These are phyloP conservation scores for Oscheius myriophilus DNA, from an alignment of 2,888 invertebrate genomes.

Conservation along the genomic window DNA sequence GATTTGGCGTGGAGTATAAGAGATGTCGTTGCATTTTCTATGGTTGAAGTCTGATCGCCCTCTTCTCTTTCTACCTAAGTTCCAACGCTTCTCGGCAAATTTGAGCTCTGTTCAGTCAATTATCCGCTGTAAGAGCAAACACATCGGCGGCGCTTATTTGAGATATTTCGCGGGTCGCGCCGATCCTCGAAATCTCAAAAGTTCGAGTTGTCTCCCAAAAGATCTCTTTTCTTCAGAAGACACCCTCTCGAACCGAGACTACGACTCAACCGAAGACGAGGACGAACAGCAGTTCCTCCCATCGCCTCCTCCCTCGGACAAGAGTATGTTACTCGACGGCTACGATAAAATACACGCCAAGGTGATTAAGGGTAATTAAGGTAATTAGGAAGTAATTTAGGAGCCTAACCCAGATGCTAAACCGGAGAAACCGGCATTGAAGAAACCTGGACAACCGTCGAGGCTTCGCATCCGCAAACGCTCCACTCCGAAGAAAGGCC, in stretches of 20 bases:
- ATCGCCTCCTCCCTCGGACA: not conserved
- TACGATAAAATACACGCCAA: constrained; percentile 24
- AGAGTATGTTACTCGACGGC: constrained; percentile 9
- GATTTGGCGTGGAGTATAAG: too few relatives aligned
- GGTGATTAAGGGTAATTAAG: constrained; percentile 9
- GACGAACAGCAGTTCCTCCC: constrained; percentile 13
- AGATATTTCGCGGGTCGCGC: constrained; percentile 23
- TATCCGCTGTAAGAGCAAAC: constrained; percentile 28
- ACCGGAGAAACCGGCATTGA: constrained; percentile 72
- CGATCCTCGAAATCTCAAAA: not conserved
- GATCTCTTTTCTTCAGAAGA: constrained; percentile 6
- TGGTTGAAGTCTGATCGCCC: too few relatives aligned
- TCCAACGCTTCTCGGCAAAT: too few relatives aligned
- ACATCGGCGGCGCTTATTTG: constrained; percentile 18
- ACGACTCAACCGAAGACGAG: constrained; percentile 27
- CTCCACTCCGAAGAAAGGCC: not conserved
- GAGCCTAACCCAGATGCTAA: constrained; percentile 72
- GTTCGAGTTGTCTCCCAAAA: not conserved
- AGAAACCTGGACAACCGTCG: constrained; percentile 59
- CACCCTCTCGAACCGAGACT: constrained; percentile 18
- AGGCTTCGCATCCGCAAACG: constrained; percentile 36
- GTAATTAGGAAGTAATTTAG: constrained; percentile 13
- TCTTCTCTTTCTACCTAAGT: too few relatives aligned
- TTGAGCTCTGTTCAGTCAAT: not conserved
- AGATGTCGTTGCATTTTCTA: too few relatives aligned